A percentile compares a stretch with the other conserved stretches of the same genome.
Evolutionary conservation across 2,888 invertebrate species (phyloP).

Genomic region (Polia nebulosa): DNA sequence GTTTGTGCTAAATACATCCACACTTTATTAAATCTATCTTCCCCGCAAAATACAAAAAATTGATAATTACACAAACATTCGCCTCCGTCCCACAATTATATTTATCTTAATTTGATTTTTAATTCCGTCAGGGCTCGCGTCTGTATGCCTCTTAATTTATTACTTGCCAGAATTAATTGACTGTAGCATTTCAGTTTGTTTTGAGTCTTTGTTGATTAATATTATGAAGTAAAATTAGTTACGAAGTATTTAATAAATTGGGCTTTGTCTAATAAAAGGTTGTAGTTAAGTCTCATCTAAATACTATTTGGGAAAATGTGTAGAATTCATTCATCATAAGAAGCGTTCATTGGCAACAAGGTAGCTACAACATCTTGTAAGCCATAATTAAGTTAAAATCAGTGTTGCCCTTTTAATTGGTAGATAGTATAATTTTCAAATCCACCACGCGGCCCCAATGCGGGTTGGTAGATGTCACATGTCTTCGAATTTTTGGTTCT

Average conservation of each 20-base stretch:
- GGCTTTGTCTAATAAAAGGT: slow-evolving; percentile 10
- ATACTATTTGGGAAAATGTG: background rate
- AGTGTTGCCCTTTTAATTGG: no score
- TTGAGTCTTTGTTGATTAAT: slow-evolving; percentile 21
- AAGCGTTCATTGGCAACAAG: no score
- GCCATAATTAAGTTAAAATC: no score
- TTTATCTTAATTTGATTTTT: slow-evolving; percentile 36
- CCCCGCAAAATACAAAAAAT: background rate
- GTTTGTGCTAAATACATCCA: no score
- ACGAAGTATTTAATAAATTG: background rate
- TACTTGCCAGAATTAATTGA: slow-evolving; percentile 30
- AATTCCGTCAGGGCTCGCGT: slow-evolving; percentile 23
- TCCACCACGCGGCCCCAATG: no score
- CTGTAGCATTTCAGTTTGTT: slow-evolving; percentile 27
- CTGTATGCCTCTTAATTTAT: slow-evolving; percentile 28
- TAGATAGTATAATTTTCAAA: no score
- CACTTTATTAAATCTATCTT: background rate
- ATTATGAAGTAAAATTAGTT: background rate
- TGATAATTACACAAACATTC: background rate
- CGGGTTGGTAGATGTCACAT: no score
- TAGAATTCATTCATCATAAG: no score
- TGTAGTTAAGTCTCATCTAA: background rate
- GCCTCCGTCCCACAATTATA: background rate
- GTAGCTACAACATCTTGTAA: no score
- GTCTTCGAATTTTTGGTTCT: no score